Conservation (phyloP, 2,797 vertebrate genomes). For the Pampus argenteus region DNA sequence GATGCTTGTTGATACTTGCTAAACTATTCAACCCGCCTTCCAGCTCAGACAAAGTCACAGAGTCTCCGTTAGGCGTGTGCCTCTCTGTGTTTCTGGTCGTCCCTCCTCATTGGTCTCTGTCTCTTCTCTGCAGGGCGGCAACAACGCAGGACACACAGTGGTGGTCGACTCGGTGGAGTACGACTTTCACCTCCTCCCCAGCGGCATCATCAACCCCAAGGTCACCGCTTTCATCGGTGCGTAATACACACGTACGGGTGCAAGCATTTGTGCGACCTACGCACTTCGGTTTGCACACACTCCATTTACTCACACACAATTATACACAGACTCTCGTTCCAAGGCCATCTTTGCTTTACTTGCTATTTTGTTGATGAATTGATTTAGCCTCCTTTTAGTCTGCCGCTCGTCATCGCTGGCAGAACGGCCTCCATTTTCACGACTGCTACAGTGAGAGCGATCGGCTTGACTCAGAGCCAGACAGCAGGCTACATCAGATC, state of each 20-base stretch:
- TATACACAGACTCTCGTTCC: not conserved
- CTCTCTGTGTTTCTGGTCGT: slow-evolving; percentile 19
- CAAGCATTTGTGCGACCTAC: not conserved
- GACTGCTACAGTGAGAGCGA: slow-evolving; percentile 33
- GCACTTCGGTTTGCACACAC: not conserved
- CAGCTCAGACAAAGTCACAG: slow-evolving; percentile 20
- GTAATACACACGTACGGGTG: slow-evolving; percentile 60
- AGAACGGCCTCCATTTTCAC: slow-evolving; percentile 33
- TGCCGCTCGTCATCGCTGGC: slow-evolving; percentile 2
- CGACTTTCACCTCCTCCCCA: slow-evolving; percentile 98
- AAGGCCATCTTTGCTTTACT: slow-evolving; percentile 18
- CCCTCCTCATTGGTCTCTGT: slow-evolving; percentile 26
- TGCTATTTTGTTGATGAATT: slow-evolving; percentile 20
- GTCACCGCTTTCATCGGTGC: slow-evolving; percentile 97
- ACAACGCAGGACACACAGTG: slow-evolving; percentile 98
- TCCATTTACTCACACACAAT: not conserved
- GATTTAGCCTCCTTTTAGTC: slow-evolving; percentile 29
- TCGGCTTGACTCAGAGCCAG: slow-evolving; percentile 59
- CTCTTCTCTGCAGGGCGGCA: slow-evolving; percentile 89
- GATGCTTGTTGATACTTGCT: slow-evolving; percentile 55
- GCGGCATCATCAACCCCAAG: slow-evolving; percentile 98
- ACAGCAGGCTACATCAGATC: slow-evolving; percentile 48
- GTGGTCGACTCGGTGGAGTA: slow-evolving; percentile 98
- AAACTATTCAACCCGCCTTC: slow-evolving; percentile 50
- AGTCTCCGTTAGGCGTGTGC: slow-evolving; percentile 4